Base-by-base conservation (phyloP, 2,888 invertebrate genomes). In the Luffia ferchaultella region DNA sequence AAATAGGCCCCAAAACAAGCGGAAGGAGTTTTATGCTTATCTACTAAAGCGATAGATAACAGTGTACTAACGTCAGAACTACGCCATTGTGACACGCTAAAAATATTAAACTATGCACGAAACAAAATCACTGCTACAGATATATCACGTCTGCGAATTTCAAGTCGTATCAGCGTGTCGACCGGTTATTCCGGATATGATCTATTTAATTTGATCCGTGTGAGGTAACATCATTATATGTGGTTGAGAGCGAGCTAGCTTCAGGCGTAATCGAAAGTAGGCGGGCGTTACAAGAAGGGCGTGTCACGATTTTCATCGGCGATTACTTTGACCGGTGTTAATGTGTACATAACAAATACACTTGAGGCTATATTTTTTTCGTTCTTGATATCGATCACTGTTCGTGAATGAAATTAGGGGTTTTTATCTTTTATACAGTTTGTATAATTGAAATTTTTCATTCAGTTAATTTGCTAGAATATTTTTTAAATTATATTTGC, bases 191-290 rank as follows among this genome's bases (percentile, higher is more conserved):
- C 30, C 30, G 30, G 55, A 54, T 53, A 55, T 57, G 56, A 59
- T 58, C 57, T 57, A 54, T 54, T 50, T 49, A 50, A 53, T 56
- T 50, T 49, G 51, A 53, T 56, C 62, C 61, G 56, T 62, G 62
- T 62, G 62, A 57, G 61, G 63, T 57, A 59, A 60, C 58, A 49
- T 52, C 46, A 48, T 51, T 46, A 45, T 50, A 48, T 18, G 41
- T 45, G 18, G 30, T 30, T 12, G 5, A 30, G n/a, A n/a, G 30
- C 12, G 30, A 12, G 5, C 30, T 49, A 43, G 49, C 49, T 43
- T 17, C 43, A 12, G 43, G 49, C 48, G 43, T 20, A 49, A 20
- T 49, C 43, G 49, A 49, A 49, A 49, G 49, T 49, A 43, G 49
- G 49, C 49, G 49, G 49, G 43, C 42, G 19, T 42, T 16, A 20